Base-by-base conservation (phyloP, 2,888 invertebrate species). In the Entomobrya proxima region DNA sequence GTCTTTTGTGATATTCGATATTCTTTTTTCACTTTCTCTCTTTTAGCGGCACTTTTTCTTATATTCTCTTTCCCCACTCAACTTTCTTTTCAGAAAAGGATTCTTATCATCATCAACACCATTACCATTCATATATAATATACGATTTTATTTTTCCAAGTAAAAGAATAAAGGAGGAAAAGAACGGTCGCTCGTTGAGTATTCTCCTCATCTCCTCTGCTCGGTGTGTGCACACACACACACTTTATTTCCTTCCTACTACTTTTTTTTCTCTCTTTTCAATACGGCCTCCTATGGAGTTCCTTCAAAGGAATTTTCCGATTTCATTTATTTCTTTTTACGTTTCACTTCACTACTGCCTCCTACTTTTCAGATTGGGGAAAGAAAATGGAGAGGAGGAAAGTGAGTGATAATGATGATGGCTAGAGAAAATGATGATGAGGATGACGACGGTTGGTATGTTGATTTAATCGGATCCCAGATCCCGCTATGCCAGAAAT, bases 1-100 rank as follows among this genome's bases (percentile, higher is more conserved):
- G 58, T 81, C 44, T 47, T 83, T 67, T 85, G 55, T 80, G 85
- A 85, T 80, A 85, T 76, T 80, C 76, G 85, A 85, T 80, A 85
- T 85, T 84, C 72, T 35, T 18, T 67, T 61, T 37, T 58, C 18
- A 7, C 13, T 58, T 47, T 30, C 32, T 35, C 21, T 50, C 21
- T 52, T 55, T 27, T 13, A 18, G 72, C 21, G 24, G 50, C 32
- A 21, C 32, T 52, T 32, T 15, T 64, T 32, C 64, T 64, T 37
- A 64, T 21, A 21, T 32, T 74, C 35, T 64, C 40, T 55, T 37
- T 61, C 61, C 13, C 67, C 24, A 37, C 37, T 74, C 74, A 74
- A 74, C 74, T 74, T 74, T 74, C 74, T 74, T 32, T 74, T 24
- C 21, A 30, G 13, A 58, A 76, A 24, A 58, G 40, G 67, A 50